Conservation (phyloP, 2,888 invertebrate species). For the Drepanosiphum platanoidis region DNA sequence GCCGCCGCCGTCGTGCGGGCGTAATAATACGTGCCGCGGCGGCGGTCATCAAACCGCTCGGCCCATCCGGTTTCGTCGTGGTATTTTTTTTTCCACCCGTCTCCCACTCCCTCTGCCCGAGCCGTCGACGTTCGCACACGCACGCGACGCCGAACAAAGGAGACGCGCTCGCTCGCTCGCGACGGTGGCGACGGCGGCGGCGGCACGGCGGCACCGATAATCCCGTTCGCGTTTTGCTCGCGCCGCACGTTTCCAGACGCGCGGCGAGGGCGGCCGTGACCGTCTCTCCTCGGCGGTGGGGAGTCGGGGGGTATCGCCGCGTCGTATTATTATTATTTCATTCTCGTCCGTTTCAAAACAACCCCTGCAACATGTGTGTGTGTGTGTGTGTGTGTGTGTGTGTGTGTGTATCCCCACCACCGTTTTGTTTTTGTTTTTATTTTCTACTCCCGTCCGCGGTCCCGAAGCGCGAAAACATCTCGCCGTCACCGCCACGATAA, state of each 20-base stretch:
- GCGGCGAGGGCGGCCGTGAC: conserved; percentile 3
- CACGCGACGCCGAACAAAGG: conserved; percentile 54
- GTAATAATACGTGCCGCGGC: conserved; percentile 50
- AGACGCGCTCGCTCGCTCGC: conserved; percentile 21
- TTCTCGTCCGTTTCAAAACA: conserved; percentile 22
- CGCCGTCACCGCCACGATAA: neutral
- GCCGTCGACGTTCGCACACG: conserved; percentile 19
- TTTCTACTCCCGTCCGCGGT: too few relatives aligned
- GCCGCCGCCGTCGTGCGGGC: conserved; percentile 48
- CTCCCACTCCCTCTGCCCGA: neutral
- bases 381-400: too few relatives aligned
- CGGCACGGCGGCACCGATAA: conserved; percentile 26
- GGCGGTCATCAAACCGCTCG: conserved; percentile 50
- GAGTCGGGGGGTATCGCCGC: neutral
- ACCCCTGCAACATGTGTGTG: conserved; percentile 57
- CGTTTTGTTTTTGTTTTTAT: too few relatives aligned
- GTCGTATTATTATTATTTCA: conserved; percentile 1
- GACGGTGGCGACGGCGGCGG: neutral
- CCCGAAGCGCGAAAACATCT: too few relatives aligned
- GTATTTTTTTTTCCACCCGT: conserved; percentile 23
- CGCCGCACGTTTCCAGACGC: neutral
- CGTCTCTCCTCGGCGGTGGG: neutral
- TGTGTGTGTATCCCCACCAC: too few relatives aligned
- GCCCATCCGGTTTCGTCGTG: conserved; percentile 59
- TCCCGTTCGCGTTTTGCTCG: conserved; percentile 39